Evolutionary conservation across 2,888 invertebrate species (phyloP).

Genomic region (Alloscopus bannaensis): DNA sequence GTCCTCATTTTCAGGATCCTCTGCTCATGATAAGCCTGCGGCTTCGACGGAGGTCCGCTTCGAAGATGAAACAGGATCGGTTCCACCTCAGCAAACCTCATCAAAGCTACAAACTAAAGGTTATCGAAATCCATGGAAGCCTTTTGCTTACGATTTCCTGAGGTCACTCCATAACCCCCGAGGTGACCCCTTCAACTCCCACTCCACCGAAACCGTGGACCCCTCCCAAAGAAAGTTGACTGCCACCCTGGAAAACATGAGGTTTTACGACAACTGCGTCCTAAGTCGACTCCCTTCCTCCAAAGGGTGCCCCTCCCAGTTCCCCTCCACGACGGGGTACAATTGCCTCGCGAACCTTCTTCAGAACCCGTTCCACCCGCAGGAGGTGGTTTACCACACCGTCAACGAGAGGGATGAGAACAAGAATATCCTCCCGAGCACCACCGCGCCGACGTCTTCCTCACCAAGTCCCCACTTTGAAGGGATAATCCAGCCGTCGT

Average conservation of each 20-base stretch:
- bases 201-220: not conserved
- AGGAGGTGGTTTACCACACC: not conserved
- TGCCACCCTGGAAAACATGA: not conserved
- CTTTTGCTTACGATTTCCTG: not conserved
- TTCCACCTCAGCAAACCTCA: not conserved
- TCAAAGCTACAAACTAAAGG: not conserved
- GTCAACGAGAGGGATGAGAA: constrained; percentile 12
- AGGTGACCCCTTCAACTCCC: too few relatives aligned
- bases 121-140: not conserved
- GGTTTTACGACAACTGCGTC: not conserved
- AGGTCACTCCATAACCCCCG: too few relatives aligned
- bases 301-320: not conserved
- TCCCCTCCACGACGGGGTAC: not conserved
- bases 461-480: not conserved
- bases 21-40: not conserved
- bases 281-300: not conserved
- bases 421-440: not conserved
- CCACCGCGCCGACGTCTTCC: too few relatives aligned
- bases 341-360: not conserved
- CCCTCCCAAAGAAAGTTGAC: not conserved
- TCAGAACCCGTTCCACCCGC: not conserved
- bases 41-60: not conserved
- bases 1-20: not conserved
- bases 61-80: not conserved
- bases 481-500: not conserved